Evolutionary conservation across 2,113 vertebrate genomes (phyloP), one percentile per base, ranked within the genome.

Genomic region (Raja brachyura): DNA sequence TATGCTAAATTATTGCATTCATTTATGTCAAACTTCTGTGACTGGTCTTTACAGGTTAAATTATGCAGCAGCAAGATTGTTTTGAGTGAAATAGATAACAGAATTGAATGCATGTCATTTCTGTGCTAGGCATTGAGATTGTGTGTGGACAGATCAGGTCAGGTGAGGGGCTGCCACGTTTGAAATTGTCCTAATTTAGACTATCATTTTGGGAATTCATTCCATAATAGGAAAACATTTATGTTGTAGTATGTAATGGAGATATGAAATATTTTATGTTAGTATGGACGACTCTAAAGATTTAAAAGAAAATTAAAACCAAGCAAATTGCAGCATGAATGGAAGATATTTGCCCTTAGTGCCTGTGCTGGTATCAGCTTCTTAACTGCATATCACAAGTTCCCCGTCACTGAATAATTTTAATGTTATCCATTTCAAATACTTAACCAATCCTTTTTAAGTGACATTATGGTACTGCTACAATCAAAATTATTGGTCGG

Each of bases 1-100:
- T 73, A 39, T 88, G 83, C n/a, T 31, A 61, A 88, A 66, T 83
- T 86, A 63, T 63, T 88, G 83, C 56, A 68, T 68, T 90, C 16
- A 90, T 22, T 90, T 68, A 33, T 3, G 61, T 92, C 39, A 74
- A 54, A 74, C 90, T 63, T n/a, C 13, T 92, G 39, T 73, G 48
- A 70, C 22, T 33, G 68, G 18, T 28, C 39, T 54, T 92, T 92
- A 54, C 33, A 11, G 9, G 18, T 92, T 11, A 73, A 92, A 48
- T 92, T 92, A 92, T 92, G 39, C 68, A 73, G 33, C 66, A 48
- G 39, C 33, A 92, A 68, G 66, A 73, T 92, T 74, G 39, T 28
- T 68, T 92, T 92, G 68, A 73, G 68, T 88, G 48, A 90, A 68
- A n/a, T 33, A 66, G 61, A 8, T 90, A 56, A 59, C n/a, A 90